Evolutionary conservation across 1,140 invertebrate species (phyloP).

Genomic region (Drosophila elegans): DNA sequence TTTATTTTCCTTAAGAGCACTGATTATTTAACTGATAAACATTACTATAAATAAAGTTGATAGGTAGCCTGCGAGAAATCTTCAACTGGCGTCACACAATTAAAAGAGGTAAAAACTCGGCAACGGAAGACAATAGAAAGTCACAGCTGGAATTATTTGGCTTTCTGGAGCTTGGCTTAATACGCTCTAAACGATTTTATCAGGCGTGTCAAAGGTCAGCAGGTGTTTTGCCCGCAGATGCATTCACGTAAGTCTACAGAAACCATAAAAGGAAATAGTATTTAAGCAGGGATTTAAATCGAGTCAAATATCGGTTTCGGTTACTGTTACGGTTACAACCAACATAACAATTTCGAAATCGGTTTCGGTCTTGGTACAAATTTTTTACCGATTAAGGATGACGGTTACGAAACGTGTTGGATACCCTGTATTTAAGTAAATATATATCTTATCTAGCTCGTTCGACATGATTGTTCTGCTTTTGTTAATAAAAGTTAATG

Average conservation of each 20-base stretch:
- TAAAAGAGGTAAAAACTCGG: neutral
- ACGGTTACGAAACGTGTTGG: no score
- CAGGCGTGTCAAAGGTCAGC: constrained; percentile 72
- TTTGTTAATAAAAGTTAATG: constrained; percentile 81
- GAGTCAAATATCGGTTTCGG: no score
- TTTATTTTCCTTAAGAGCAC: neutral
- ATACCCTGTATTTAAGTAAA: neutral
- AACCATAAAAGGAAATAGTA: neutral
- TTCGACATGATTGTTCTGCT: constrained; percentile 85
- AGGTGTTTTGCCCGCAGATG: constrained; percentile 34
- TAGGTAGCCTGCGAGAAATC: constrained; percentile 65
- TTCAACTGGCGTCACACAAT: constrained; percentile 57
- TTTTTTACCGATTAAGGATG: no score
- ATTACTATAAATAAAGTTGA: constrained; percentile 49
- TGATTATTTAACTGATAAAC: neutral
- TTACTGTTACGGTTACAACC: no score
- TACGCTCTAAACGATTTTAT: constrained; percentile 74
- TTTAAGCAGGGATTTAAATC: no score
- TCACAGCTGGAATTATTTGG: constrained; percentile 70
- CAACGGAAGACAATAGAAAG: constrained; percentile 44
- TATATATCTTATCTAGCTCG: constrained; percentile 58
- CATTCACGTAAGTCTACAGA: constrained; percentile 42
- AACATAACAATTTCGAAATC: no score
- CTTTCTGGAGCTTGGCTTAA: constrained; percentile 64
- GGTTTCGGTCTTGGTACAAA: no score